phyloP scores from a whole-genome alignment of 2,888 invertebrate genomes.

The Gymnocheta viridis region DNA sequence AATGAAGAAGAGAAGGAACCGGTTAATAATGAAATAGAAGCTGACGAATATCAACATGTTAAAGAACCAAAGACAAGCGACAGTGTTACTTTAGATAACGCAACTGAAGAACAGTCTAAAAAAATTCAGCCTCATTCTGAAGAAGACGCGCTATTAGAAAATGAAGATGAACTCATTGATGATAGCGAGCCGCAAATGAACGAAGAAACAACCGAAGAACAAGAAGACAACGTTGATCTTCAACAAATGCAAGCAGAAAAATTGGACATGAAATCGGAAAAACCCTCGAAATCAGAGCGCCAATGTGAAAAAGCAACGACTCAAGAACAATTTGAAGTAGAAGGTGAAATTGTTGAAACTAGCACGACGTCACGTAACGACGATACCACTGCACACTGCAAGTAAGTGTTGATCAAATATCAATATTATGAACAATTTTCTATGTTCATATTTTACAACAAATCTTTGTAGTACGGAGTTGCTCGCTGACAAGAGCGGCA shows the following conservation, averaged over 20 bases:
- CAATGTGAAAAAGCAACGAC: conserved; percentile 82
- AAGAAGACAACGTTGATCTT: conserved; percentile 72
- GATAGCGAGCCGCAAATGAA: conserved; percentile 82
- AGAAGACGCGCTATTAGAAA: conserved; percentile 83
- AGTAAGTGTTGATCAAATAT: conserved; percentile 80
- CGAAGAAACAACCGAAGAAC: conserved; percentile 76
- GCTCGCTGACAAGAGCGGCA: conserved; percentile 75
- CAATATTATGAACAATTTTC: not conserved
- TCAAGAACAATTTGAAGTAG: conserved; percentile 84
- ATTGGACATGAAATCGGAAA: conserved; percentile 80
- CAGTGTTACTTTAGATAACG: conserved; percentile 88
- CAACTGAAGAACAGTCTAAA: conserved; percentile 91
- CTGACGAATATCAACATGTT: conserved; percentile 91
- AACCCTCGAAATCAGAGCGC: conserved; percentile 80
- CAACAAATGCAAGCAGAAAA: conserved; percentile 83
- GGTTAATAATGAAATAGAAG: conserved; percentile 83
- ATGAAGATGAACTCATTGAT: conserved; percentile 77
- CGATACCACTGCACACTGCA: conserved; percentile 91
- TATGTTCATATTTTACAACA: not conserved
- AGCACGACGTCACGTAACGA: conserved; percentile 85
- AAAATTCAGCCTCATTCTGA: conserved; percentile 84
- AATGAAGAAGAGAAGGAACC: conserved; percentile 79
- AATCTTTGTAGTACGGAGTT: conserved; percentile 76
- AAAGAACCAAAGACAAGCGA: conserved; percentile 89
- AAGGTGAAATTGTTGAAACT: conserved; percentile 89